Evolutionary conservation across 2,113 vertebrate species (phyloP), one percentile per base, ranked within the genome.

Genomic region (Nannospalax galili): DNA sequence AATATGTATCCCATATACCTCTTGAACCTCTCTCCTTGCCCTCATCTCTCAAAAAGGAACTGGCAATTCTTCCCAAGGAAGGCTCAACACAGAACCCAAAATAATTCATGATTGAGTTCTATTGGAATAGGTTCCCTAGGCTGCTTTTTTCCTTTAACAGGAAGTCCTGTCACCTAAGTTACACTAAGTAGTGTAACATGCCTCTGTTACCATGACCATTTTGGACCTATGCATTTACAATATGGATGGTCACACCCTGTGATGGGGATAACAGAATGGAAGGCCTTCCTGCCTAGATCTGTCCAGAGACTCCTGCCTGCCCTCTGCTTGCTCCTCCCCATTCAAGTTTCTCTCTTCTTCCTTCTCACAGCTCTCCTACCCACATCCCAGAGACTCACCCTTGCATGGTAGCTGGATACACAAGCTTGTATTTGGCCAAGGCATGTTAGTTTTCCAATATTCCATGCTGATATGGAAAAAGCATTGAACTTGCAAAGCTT

Each of bases 201-300:
- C 26, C 26, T 35, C 40, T 65, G 30, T 40, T 17, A 26, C 5
- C 45, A 58, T 69, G 73, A 28, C 80, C 22, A 74, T 62, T 52
- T 32, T 1, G 9, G 28, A 8, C 7, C 12, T 26, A 4, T 5
- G 26, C 14, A 11, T 90, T 92, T 77, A 30, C 17, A 24, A 45
- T 1, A 20, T 4, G 0, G 5, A 19, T 16, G 24, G 32, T 20
- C 32, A 65, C 6, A 28, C 5, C 7, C 26, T 0, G 1, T 2
- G 64, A 19, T 3, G 0, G 0, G 0, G 40, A 28, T 40, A 79
- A 42, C 5, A 85, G 12, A 37, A 42, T 1, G 2, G 4, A 78
- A 77, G 37, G 0, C 30, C 58, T 62, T 70, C 88, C 5, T 48
- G 17, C 40, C 14, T 11, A 37, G 11, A n/a, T 52, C 62, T 22